These are phyloP conservation scores for Tinea semifulvella DNA, from an alignment of 2,888 invertebrate species.

Conservation along the genomic window DNA sequence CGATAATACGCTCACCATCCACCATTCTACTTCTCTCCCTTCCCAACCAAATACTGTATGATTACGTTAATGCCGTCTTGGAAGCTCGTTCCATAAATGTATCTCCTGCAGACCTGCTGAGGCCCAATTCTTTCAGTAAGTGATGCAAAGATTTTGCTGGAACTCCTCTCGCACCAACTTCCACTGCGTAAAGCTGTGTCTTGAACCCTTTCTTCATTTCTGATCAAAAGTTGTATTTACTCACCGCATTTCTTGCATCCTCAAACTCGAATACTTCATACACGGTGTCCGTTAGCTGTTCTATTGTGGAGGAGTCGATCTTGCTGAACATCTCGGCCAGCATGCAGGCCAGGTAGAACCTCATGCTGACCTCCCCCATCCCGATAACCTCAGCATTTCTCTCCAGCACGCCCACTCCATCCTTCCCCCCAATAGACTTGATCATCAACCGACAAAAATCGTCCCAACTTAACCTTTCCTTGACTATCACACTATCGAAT, in stretches of 20 bases:
- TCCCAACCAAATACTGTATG: too few species aligned
- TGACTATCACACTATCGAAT: conserved; percentile 49
- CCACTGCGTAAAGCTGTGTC: too few species aligned
- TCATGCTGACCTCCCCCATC: conserved; percentile 64
- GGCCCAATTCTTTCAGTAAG: too few species aligned
- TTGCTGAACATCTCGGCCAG: conserved; percentile 53
- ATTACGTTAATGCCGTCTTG: too few species aligned
- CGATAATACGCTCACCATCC: too few species aligned
- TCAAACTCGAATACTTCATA: conserved; percentile 46
- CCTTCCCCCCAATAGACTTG: conserved; percentile 67
- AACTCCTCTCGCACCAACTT: too few species aligned
- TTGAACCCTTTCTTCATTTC: too few species aligned
- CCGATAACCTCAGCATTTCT: conserved; percentile 64
- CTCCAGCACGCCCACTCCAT: conserved; percentile 64
- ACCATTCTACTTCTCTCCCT: too few species aligned
- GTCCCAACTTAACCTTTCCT: conserved; percentile 67
- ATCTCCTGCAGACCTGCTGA: too few species aligned
- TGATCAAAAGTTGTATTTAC: too few species aligned
- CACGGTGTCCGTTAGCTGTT: conserved; percentile 44
- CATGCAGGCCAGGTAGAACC: conserved; percentile 69
- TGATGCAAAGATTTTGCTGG: too few species aligned
- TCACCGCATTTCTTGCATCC: conserved; percentile 48
- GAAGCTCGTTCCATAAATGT: too few species aligned
- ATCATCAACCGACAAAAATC: conserved; percentile 67
- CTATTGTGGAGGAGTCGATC: conserved; percentile 39